phyloP scores from a whole-genome alignment of 1,140 invertebrate genomes.

The Dendrolimus kikuchii region DNA sequence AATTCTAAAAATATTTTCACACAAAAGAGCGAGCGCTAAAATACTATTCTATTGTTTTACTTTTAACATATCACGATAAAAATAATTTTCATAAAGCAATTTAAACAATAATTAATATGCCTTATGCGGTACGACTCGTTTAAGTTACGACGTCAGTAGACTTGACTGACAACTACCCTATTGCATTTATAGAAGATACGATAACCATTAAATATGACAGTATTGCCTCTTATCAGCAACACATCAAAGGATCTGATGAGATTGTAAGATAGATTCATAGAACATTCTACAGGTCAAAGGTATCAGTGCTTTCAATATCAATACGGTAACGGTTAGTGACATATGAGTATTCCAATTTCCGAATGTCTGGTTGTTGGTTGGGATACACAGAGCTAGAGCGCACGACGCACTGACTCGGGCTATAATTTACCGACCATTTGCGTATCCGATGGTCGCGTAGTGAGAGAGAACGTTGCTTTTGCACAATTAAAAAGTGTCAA shows the following conservation, averaged over 20 bases:
- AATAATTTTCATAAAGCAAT: no score
- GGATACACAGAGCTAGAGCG: slow-evolving; percentile 29
- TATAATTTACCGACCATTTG: slow-evolving; percentile 45
- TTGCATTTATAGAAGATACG: no score
- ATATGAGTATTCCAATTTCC: slow-evolving; percentile 63
- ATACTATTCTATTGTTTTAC: no score
- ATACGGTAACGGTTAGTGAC: slow-evolving; percentile 43
- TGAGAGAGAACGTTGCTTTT: slow-evolving; percentile 16
- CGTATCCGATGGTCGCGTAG: slow-evolving; percentile 28
- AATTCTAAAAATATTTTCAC: no score
- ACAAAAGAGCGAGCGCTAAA: no score
- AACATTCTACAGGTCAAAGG: slow-evolving; percentile 17
- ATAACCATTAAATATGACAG: slow-evolving; percentile 1
- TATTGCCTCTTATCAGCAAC: slow-evolving; percentile 4
- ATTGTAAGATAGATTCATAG: slow-evolving; percentile 9
- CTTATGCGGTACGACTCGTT: no score
- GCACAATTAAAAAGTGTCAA: slow-evolving; percentile 23
- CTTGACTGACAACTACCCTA: no score
- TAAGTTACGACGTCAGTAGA: no score
- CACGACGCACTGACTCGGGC: slow-evolving; percentile 34
- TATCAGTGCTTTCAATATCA: slow-evolving; percentile 35
- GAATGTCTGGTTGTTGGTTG: slow-evolving; percentile 47
- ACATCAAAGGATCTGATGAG: slow-evolving; percentile 10
- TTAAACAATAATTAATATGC: no score
- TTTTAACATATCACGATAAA: no score